These are phyloP conservation scores for Neoseiulus cucumeris DNA, from an alignment of 1,140 invertebrate species.

Conservation along the genomic window DNA sequence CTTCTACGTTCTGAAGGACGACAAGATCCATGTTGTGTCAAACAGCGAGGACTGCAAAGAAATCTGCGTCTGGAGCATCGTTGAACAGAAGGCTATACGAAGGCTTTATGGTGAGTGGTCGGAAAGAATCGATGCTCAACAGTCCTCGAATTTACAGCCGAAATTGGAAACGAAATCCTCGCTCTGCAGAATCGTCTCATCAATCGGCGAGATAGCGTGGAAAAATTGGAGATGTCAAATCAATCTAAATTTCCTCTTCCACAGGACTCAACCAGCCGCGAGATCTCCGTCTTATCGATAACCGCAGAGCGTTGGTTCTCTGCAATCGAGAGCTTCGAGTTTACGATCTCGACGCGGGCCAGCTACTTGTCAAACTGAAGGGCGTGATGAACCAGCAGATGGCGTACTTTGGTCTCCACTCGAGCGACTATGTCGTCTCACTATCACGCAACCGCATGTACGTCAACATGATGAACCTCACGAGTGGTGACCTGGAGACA, in stretches of 20 bases:
- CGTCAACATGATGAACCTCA: slow-evolving; percentile 65
- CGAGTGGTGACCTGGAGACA: slow-evolving; percentile 57
- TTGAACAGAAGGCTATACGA: slow-evolving; percentile 36
- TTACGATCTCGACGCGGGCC: slow-evolving; percentile 52
- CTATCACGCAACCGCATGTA: slow-evolving; percentile 69
- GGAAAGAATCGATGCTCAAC: background rate
- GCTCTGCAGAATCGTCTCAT: background rate
- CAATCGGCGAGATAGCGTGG: background rate
- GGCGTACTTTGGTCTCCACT: slow-evolving; percentile 64
- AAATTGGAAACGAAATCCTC: background rate
- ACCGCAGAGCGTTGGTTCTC: slow-evolving; percentile 49
- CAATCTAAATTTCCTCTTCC: background rate
- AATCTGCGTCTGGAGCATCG: slow-evolving; percentile 47
- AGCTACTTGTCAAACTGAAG: slow-evolving; percentile 47
- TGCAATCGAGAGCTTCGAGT: slow-evolving; percentile 55
- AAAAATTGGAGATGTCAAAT: background rate
- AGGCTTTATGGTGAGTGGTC: slow-evolving; percentile 38
- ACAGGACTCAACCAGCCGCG: slow-evolving; percentile 25
- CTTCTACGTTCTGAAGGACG: slow-evolving; percentile 25
- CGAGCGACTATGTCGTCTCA: slow-evolving; percentile 51
- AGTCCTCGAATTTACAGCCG: background rate
- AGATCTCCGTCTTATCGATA: slow-evolving; percentile 32
- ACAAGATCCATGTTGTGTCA: slow-evolving; percentile 42
- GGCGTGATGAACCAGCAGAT: slow-evolving; percentile 79
- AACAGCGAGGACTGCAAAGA: slow-evolving; percentile 48